phyloP scores from a whole-genome alignment of 2,888 invertebrate species.

The Drosophila tripunctata region DNA sequence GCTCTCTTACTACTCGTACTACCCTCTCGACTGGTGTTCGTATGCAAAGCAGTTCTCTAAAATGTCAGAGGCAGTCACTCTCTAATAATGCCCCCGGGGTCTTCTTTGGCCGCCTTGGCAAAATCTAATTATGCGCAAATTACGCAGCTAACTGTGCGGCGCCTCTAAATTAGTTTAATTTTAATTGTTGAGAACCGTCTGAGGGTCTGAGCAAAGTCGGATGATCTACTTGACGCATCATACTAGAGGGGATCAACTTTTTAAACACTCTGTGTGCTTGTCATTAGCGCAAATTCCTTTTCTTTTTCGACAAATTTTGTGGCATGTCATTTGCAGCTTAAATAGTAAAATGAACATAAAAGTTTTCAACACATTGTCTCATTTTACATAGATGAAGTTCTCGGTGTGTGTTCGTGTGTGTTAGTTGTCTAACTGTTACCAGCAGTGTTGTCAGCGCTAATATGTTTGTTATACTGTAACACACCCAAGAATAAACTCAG shows the following conservation, averaged over 20 bases:
- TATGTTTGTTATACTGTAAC: no score
- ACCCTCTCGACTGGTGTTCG: background rate
- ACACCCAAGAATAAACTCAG: no score
- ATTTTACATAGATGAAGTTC: conserved; percentile 1
- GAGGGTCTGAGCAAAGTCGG: background rate
- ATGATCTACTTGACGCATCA: conserved; percentile 4
- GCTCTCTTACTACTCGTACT: background rate
- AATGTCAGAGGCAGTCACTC: background rate
- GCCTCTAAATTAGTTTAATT: conserved; percentile 53
- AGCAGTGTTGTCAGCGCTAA: background rate
- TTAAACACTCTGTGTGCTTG: conserved; percentile 17
- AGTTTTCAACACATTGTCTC: conserved; percentile 7
- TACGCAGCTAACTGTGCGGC: conserved; percentile 57
- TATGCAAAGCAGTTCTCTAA: background rate
- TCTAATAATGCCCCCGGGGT: conserved; percentile 29
- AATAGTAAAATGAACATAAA: conserved; percentile 16
- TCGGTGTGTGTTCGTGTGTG: background rate
- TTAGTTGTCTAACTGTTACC: background rate
- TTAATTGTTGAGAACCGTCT: conserved; percentile 44
- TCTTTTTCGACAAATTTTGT: conserved; percentile 28
- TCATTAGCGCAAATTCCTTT: conserved; percentile 30
- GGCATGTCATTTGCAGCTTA: conserved; percentile 28
- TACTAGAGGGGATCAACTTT: conserved; percentile 17
- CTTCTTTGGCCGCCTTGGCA: conserved; percentile 11
- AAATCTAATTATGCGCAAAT: conserved; percentile 61